phyloP scores from a whole-genome alignment of 2,888 invertebrate species.

The Cephus runcator region DNA sequence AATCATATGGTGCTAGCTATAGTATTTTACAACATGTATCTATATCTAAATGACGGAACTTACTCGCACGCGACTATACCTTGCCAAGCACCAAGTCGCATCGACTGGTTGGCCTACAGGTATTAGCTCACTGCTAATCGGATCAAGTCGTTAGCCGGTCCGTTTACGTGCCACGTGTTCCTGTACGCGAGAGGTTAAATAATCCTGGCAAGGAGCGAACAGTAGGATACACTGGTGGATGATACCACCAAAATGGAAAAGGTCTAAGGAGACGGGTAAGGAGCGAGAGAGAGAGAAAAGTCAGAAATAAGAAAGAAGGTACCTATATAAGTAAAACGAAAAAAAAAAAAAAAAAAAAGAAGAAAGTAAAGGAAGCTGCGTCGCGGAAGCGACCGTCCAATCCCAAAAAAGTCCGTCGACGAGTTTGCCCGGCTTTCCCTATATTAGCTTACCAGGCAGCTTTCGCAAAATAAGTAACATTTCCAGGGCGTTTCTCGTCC shows the following conservation, averaged over 20 bases:
- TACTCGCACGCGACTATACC: slow-evolving; percentile 31
- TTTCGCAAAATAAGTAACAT: slow-evolving; percentile 40
- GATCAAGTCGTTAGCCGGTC: slow-evolving; percentile 42
- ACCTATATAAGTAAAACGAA: not conserved
- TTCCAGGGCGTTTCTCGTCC: slow-evolving; percentile 40
- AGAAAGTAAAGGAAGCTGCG: not conserved
- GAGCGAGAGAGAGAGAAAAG: not conserved
- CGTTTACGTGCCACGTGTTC: not conserved
- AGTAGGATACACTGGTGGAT: too few species aligned
- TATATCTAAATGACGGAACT: too few species aligned
- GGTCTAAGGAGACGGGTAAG: not conserved
- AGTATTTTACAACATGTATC: too few species aligned
- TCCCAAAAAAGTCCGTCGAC: not conserved
- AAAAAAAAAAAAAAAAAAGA: not conserved
- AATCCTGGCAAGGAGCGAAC: too few species aligned
- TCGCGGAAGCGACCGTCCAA: not conserved
- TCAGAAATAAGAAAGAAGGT: not conserved
- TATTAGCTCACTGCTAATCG: slow-evolving; percentile 48
- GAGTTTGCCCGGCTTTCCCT: slow-evolving; percentile 13
- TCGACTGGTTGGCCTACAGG: slow-evolving; percentile 33
- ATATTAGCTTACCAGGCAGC: slow-evolving; percentile 10
- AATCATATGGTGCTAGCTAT: too few species aligned
- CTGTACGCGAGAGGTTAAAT: slow-evolving; percentile 1
- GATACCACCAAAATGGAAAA: not conserved
- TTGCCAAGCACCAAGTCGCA: slow-evolving; percentile 35